Evolutionary conservation across 2,113 vertebrate species (phyloP).

Genomic region (Neotragus pygmaeus): DNA sequence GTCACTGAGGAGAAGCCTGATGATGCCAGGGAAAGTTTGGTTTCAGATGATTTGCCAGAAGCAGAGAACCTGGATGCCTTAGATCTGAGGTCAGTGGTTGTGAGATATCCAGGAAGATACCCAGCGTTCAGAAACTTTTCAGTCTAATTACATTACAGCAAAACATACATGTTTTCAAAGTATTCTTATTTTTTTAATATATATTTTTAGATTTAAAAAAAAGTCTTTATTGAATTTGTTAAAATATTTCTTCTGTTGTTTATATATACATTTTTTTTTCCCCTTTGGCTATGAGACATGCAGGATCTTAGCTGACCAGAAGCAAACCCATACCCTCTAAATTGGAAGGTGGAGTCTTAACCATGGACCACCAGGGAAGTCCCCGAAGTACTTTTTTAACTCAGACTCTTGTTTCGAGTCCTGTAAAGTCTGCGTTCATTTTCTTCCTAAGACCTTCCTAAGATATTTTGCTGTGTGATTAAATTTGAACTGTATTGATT

Average conservation of each 20-base stretch:
- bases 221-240: not conserved
- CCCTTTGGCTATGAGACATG: not conserved
- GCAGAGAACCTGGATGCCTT: not conserved
- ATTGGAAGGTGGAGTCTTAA: not conserved
- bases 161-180: not conserved
- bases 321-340: not conserved
- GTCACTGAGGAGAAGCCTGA: not conserved
- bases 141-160: not conserved
- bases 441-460: not conserved
- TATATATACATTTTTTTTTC: not conserved
- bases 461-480: not conserved
- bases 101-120: not conserved
- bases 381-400: not conserved
- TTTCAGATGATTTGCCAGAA: not conserved
- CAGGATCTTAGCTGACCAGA: fast-evolving
- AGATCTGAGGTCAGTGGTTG: not conserved
- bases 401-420: not conserved
- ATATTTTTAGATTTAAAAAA: not conserved
- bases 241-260: not conserved
- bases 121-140: not conserved
- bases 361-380: not conserved
- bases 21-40: not conserved
- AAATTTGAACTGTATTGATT: not conserved
- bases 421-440: not conserved
- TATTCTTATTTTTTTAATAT: not conserved